Evolutionary conservation across 2,888 invertebrate genomes (phyloP), one percentile per base, ranked within the genome.

Genomic region (Morpho helenor): DNA sequence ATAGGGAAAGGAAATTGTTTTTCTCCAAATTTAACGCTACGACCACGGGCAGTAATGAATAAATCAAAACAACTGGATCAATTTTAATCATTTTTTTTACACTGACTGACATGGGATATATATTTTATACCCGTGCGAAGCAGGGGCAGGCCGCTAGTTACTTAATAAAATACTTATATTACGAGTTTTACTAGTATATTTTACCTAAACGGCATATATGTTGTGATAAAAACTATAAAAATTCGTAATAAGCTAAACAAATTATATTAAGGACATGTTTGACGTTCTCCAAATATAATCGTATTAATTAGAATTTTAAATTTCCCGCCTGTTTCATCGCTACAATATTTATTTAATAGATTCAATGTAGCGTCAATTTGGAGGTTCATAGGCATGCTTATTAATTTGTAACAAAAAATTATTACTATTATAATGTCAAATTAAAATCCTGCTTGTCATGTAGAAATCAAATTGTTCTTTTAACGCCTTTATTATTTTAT

Each of bases 401-500:
- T 7, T 9, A 31, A 10, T 40, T 3, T 49, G n/a, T 7, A 39
- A n/a, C 9, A 50, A 9, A 41, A 10, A 23, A 31, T 31, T 1
- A 31, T 31, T 5, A 31, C 31, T 31, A 31, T 31, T 31, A 31
- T 5, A 31, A 31, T 31, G 31, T 31, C 31, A 31, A 31, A 45
- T 22, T 40, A 16, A 47, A 23, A 40, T 42, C 48, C 42, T 43
- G 31, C 23, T 42, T 48, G 7, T 48, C 31, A 42, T 22, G 10
- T 52, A 31, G 47, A 45, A 49, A 56, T 16, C 10, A 56, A 59
- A 48, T 51, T 23, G 9, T 60, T 52, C 9, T 52, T 60, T 50
- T 43, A 60, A 60, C 52, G 49, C 53, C n/a, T 56, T 44, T 56
- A 47, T 40, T 48, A 62, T 59, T 67, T 66, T 64, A 64, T 63